A percentile compares a stretch with the other conserved stretches of the same genome.
These are phyloP conservation scores for Tragelaphus imberbis DNA, from an alignment of 2,113 vertebrate species.

Conservation along the genomic window DNA sequence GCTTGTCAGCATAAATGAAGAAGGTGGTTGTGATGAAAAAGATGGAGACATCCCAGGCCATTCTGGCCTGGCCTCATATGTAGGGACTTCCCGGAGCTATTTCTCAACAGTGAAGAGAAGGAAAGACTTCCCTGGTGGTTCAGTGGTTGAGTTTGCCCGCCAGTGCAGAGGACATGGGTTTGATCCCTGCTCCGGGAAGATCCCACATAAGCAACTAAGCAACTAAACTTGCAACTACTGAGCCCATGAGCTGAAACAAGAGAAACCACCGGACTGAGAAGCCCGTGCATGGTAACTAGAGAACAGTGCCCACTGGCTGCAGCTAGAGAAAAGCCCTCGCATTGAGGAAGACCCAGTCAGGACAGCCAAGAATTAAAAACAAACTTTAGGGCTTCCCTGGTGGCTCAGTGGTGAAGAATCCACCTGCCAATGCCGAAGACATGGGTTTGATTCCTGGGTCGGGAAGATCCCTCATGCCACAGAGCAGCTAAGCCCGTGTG, in stretches of 20 bases:
- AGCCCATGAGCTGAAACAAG: not conserved
- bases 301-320: not conserved
- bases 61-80: not conserved
- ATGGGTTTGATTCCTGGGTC: not conserved
- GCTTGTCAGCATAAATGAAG: not conserved
- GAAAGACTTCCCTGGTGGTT: not conserved
- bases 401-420: not conserved
- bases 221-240: not conserved
- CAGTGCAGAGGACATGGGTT: not conserved
- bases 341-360: not conserved
- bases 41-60: not conserved
- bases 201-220: not conserved
- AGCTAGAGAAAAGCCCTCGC: not conserved
- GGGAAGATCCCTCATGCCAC: not conserved
- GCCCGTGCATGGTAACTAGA: not conserved
- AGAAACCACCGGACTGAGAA: not conserved
- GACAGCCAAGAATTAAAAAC: not conserved
- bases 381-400: not conserved
- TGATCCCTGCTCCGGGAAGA: not conserved
- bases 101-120: not conserved
- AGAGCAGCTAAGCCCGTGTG: not conserved
- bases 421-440: not conserved
- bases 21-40: not conserved
- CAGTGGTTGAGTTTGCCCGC: not conserved
- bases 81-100: not conserved